These are phyloP conservation scores for Aurelia aurita complex sp. Pacific DNA, from an alignment of 30 jellyfish, hydroid and myxozoan genomes.

Conservation along the genomic window DNA sequence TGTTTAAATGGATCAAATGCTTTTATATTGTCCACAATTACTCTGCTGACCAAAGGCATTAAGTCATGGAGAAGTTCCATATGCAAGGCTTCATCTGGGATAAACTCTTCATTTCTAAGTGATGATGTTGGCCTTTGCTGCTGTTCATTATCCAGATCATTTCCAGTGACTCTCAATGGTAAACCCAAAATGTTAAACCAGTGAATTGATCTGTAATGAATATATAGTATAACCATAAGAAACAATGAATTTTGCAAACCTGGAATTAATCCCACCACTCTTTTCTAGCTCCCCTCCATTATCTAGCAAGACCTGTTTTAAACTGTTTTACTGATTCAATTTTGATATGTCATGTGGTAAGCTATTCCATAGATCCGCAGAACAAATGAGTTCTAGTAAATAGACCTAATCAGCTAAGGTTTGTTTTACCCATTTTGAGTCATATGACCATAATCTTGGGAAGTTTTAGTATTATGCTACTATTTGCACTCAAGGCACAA, in stretches of 20 bases:
- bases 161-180: conserved; percentile 28
- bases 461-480: too few relatives aligned
- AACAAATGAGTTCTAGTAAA: too few relatives aligned
- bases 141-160: background rate
- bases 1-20: conserved; percentile 12
- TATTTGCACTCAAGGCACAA: too few relatives aligned
- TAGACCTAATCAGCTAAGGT: too few relatives aligned
- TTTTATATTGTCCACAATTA: conserved; percentile 19
- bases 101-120: conserved; percentile 24
- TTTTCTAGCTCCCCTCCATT: background rate
- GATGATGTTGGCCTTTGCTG: conserved; percentile 31
- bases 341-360: too few relatives aligned
- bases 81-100: conserved; percentile 18
- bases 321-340: too few relatives aligned
- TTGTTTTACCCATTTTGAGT: too few relatives aligned
- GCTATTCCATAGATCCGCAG: too few relatives aligned
- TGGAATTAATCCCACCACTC: background rate
- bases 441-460: too few relatives aligned
- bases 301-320: too few relatives aligned
- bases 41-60: conserved; percentile 31
- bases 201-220: conserved; percentile 26
- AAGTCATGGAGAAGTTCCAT: conserved; percentile 22
- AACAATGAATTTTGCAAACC: background rate
- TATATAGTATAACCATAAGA: background rate
- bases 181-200: conserved; percentile 26